Evolutionary conservation across 2,113 vertebrate genomes (phyloP).

Genomic region (Motacilla tschutschensis): DNA sequence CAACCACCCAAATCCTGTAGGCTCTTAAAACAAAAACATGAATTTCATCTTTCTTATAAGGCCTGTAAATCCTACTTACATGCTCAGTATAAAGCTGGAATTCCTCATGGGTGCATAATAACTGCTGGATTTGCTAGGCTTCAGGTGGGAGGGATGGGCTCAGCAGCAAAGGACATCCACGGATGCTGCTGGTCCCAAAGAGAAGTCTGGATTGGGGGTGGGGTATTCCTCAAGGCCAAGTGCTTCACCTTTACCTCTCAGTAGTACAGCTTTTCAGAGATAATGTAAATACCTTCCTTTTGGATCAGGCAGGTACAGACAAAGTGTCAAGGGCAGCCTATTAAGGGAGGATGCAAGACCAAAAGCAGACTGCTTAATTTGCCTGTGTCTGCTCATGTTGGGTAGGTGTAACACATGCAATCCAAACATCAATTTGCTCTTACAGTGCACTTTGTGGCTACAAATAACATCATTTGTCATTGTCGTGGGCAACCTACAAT

Average conservation of each 20-base stretch:
- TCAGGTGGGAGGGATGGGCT: background rate
- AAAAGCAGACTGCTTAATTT: slow-evolving; percentile 7
- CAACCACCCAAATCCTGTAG: background rate
- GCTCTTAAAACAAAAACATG: background rate
- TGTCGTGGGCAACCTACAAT: background rate
- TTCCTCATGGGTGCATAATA: background rate
- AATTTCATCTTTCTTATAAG: background rate
- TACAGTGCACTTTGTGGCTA: background rate
- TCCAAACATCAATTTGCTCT: background rate
- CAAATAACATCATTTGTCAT: background rate
- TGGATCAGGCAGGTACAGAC: slow-evolving; percentile 41
- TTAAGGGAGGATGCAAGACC: slow-evolving; percentile 10
- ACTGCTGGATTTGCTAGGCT: background rate
- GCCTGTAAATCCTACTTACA: background rate
- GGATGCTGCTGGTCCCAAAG: background rate
- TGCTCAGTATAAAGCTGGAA: background rate
- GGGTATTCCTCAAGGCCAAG: background rate
- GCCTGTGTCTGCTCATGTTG: background rate
- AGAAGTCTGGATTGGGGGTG: background rate
- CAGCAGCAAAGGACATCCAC: background rate
- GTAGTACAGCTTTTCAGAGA: background rate
- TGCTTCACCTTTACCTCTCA: background rate
- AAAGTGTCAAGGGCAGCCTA: slow-evolving; percentile 12
- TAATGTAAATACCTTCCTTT: slow-evolving; percentile 29
- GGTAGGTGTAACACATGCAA: background rate